Base-by-base conservation (phyloP, 2,113 vertebrate genomes). In the Microcebus jonahi region DNA sequence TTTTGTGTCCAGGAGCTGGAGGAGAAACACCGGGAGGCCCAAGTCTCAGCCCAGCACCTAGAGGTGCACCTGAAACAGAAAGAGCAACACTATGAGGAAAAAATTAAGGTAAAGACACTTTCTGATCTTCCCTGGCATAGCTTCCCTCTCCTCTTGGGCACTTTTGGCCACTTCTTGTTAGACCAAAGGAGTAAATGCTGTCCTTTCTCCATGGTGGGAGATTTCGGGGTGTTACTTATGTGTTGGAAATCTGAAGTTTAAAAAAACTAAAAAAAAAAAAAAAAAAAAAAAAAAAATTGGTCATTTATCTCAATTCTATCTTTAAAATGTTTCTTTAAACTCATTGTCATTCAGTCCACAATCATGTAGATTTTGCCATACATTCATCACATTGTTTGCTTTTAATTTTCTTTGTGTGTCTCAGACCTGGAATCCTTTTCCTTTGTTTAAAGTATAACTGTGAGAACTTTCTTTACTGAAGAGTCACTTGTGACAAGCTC, bases 1-100 rank as follows among this genome's bases (percentile, higher is more conserved):
- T 97, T 96, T 97, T 97, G 91, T 88, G 77, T 98, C 88, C 92
- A 99, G 99, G 99, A 99, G 93, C 98, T 99, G 97, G 99, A 99
- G 96, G 99, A 99, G 97, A 99, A 99, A 94, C 99, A 99, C 86
- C 98, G 99, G 48, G 99, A 99, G 96, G 99, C 99, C 50, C 99
- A 99, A 95, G 98, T 99, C 0, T 98, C 99, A 82, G 99, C 99
- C 53, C 99, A 99, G 92, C 99, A 99, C 48, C 97, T 99, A 75
- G 99, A 99, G 98, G 97, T 99, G 91, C 99, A 99, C 87, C 98
- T 99, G 98, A 99, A 99, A 93, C 99, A 99, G 98, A 99, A 99
- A 93, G 99, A 99, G 71, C 99, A 99, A 98, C 99, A 99, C 96
- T 99, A 99, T 50, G 99, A 99, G 95, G 99, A 99, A 96, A 99